These are phyloP conservation scores for Platygyra sinensis DNA, from an alignment of 64 coral and sea anemone genomes.

Conservation along the genomic window DNA sequence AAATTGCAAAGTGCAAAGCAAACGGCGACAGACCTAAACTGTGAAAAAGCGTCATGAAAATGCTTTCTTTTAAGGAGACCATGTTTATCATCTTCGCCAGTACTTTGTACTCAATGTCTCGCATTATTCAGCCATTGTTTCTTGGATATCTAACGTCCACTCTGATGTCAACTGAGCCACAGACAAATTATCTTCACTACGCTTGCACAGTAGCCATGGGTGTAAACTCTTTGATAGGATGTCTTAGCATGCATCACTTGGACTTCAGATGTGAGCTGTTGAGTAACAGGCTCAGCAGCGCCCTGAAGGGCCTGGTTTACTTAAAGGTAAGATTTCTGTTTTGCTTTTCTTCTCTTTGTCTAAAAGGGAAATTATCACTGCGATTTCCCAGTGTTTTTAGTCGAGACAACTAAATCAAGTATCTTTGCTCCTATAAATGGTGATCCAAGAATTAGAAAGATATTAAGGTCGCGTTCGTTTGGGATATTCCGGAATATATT, in stretches of 20 bases:
- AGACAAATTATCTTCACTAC: conserved; percentile 1
- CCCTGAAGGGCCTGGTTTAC: neutral
- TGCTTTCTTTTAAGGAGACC: neutral
- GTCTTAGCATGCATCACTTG: neutral
- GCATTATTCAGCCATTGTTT: neutral
- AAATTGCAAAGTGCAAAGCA: neutral
- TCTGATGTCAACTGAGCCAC: neutral
- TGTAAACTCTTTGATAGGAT: neutral
- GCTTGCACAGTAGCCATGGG: neutral
- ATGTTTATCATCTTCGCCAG: neutral
- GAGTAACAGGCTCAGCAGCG: neutral
- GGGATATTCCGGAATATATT: too few species aligned
- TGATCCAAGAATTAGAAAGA: too few species aligned
- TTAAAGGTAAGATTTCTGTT: neutral
- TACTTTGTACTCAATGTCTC: neutral
- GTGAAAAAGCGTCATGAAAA: conserved; percentile 1
- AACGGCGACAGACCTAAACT: neutral
- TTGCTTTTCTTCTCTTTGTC: too few species aligned
- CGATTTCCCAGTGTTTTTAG: too few species aligned
- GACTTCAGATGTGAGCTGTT: neutral
- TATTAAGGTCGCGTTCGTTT: too few species aligned
- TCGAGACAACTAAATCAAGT: too few species aligned
- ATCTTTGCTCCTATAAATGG: too few species aligned
- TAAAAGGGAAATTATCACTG: too few species aligned
- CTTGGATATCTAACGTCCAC: neutral